Conservation (phyloP, 2,797 vertebrate genomes). For the Neostethus bicornis region DNA sequence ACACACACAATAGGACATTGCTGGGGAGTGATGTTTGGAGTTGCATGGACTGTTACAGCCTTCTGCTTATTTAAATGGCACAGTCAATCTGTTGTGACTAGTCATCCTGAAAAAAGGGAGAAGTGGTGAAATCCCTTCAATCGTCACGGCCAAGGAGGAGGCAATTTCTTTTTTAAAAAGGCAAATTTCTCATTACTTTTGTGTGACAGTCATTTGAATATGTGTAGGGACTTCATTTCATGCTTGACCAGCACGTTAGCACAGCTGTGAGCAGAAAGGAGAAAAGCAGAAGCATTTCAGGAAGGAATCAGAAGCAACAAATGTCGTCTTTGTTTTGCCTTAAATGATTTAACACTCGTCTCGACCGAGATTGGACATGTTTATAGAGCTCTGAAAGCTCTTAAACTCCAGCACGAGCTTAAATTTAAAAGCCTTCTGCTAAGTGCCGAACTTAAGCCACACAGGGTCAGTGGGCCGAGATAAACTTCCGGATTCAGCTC, state of each 20-base stretch:
- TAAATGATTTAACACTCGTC: conserved; percentile 1
- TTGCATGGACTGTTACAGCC: conserved; percentile 50
- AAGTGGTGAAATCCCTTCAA: conserved; percentile 40
- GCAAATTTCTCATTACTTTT: conserved; percentile 54
- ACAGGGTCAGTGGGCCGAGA: too few relatives aligned
- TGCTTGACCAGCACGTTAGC: conserved; percentile 58
- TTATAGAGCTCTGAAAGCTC: background rate
- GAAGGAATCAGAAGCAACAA: conserved; percentile 22
- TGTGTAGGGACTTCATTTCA: conserved; percentile 65
- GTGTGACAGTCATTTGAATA: conserved; percentile 56
- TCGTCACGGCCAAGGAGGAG: conserved; percentile 28
- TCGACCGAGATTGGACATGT: conserved; percentile 3
- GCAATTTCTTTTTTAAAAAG: conserved; percentile 48
- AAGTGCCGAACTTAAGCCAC: background rate
- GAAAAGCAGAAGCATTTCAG: conserved; percentile 16
- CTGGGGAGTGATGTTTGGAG: conserved; percentile 31
- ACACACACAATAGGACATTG: conserved; percentile 32
- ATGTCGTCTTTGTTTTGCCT: conserved; percentile 18
- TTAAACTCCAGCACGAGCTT: background rate
- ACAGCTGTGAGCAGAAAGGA: conserved; percentile 35
- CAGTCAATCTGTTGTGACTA: conserved; percentile 58
- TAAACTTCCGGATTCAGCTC: background rate
- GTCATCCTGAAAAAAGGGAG: conserved; percentile 54
- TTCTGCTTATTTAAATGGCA: conserved; percentile 42
- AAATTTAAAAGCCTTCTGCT: background rate